A percentile compares a stretch with the other conserved stretches of the same genome.
Conservation (phyloP, 2,888 invertebrate genomes). For the Drosophila anomalata region DNA sequence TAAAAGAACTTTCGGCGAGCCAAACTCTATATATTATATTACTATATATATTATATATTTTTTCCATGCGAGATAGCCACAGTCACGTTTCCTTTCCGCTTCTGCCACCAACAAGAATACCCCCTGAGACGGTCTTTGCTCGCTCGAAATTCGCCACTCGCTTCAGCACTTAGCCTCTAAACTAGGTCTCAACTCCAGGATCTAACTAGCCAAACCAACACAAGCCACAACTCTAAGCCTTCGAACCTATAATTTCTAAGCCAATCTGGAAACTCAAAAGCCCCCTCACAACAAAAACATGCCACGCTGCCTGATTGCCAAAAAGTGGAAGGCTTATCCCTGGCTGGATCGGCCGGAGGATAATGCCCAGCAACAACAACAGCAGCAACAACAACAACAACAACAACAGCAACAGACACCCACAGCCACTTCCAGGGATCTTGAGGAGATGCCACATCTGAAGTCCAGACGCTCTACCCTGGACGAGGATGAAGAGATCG, state of each 20-base stretch:
- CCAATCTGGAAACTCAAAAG: slow-evolving; percentile 4
- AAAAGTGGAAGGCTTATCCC: slow-evolving; percentile 96
- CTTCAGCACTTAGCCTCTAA: slow-evolving; percentile 68
- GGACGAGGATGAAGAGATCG: slow-evolving; percentile 92
- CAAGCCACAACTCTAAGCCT: slow-evolving; percentile 15
- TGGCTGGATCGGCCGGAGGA: slow-evolving; percentile 88
- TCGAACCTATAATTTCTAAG: slow-evolving; percentile 1
- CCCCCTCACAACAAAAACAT: slow-evolving; percentile 85
- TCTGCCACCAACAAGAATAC: slow-evolving; percentile 63
- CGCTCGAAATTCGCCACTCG: slow-evolving; percentile 70
- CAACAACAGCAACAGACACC: slow-evolving; percentile 15
- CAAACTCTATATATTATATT: slow-evolving; percentile 50
- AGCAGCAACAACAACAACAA: slow-evolving; percentile 36
- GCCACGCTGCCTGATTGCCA: slow-evolving; percentile 98
- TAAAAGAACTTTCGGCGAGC: slow-evolving; percentile 73
- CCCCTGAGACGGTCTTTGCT: slow-evolving; percentile 72
- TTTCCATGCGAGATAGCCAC: slow-evolving; percentile 71
- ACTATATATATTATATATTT: slow-evolving; percentile 52
- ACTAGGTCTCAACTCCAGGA: slow-evolving; percentile 27
- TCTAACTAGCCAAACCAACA: slow-evolving; percentile 13
- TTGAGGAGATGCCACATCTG: slow-evolving; percentile 68
- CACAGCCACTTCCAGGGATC: slow-evolving; percentile 62
- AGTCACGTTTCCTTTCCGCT: slow-evolving; percentile 76
- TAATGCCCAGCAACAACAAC: slow-evolving; percentile 44
- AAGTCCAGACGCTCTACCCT: slow-evolving; percentile 85